Percentiles rank a stretch among this genome's conserved stretches.
phyloP scores from a whole-genome alignment of 2,888 invertebrate species.

The Pecten maximus region DNA sequence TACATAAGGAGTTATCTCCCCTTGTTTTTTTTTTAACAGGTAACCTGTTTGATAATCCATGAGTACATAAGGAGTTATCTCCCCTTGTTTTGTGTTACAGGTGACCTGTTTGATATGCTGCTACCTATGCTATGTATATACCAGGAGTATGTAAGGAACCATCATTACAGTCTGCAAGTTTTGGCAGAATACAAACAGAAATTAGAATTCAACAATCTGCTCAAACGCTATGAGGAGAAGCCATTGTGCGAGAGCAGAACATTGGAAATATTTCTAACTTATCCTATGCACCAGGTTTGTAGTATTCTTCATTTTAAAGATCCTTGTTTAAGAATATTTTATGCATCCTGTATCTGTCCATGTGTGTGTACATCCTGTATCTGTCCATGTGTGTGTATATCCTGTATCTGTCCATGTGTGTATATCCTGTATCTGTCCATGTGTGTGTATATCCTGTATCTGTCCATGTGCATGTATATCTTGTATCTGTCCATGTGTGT shows the following conservation, averaged over 20 bases:
- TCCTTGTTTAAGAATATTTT: too few relatives aligned
- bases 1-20: background rate
- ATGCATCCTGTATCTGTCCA: too few relatives aligned
- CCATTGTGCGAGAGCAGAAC: slow-evolving; percentile 92
- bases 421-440: too few relatives aligned
- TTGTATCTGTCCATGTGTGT: too few relatives aligned
- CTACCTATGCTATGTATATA: slow-evolving; percentile 97
- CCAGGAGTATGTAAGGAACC: slow-evolving; percentile 96
- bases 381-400: too few relatives aligned
- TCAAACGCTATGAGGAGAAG: slow-evolving; percentile 92
- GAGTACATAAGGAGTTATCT: slow-evolving; percentile 96
- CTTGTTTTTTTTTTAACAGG: slow-evolving; percentile 85
- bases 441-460: too few relatives aligned
- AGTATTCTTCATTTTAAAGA: background rate
- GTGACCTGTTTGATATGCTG: slow-evolving; percentile 96
- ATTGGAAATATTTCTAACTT: slow-evolving; percentile 93
- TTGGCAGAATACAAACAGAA: slow-evolving; percentile 95
- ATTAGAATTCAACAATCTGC: slow-evolving; percentile 89
- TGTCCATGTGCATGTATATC: too few relatives aligned
- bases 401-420: too few relatives aligned
- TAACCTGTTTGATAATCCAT: slow-evolving; percentile 94
- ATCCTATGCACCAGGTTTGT: slow-evolving; percentile 95
- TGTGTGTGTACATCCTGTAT: too few relatives aligned
- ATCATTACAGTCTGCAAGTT: slow-evolving; percentile 94
- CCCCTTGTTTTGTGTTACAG: slow-evolving; percentile 83